Conservation (phyloP, 2,113 vertebrate species). For the Eclectus roratus region DNA sequence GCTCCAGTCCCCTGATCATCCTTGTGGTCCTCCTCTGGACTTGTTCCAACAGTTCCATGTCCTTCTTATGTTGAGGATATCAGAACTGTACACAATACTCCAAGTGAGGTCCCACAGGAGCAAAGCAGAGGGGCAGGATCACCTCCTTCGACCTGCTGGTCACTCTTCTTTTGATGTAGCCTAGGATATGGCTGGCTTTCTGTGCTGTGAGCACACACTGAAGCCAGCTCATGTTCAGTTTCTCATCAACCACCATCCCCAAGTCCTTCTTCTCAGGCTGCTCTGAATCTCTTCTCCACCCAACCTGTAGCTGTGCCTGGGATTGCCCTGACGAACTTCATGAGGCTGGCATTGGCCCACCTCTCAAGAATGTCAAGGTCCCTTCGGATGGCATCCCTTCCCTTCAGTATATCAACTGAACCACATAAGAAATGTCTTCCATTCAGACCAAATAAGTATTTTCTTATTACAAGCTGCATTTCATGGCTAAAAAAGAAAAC, state of each 20-base stretch:
- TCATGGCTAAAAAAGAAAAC: not conserved
- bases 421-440: not conserved
- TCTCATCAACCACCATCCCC: not conserved
- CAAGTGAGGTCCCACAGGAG: not conserved
- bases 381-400: not conserved
- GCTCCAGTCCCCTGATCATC: not conserved
- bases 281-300: not conserved
- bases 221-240: not conserved
- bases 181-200: not conserved
- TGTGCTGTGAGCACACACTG: not conserved
- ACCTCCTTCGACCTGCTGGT: not conserved
- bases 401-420: not conserved
- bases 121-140: not conserved
- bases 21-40: not conserved
- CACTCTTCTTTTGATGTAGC: not conserved
- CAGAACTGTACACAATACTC: not conserved
- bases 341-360: not conserved
- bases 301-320: not conserved
- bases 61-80: not conserved
- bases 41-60: not conserved
- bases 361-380: not conserved
- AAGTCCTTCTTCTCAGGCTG: not conserved
- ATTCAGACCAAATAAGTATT: not conserved
- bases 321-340: not conserved
- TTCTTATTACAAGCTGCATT: not conserved